Evolutionary conservation across 2,888 invertebrate species (phyloP), one percentile per base, ranked within the genome.

Genomic region (Xanthorhoe designata): DNA sequence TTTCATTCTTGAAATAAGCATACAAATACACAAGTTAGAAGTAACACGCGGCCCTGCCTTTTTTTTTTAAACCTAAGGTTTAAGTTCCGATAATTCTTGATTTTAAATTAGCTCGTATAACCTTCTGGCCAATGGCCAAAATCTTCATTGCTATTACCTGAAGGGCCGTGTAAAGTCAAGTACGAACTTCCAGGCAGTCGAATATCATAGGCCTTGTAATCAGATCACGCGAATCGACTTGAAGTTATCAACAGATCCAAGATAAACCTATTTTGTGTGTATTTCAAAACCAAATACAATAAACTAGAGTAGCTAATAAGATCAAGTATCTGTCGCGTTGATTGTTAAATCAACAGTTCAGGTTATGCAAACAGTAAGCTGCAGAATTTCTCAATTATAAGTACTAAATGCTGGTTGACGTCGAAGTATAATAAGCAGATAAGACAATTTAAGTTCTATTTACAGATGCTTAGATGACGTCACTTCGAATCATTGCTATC

Each of bases 381-480:
- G 32, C 38, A 42, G 2, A 50, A 53, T 19, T 60, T 50, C 19
- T n/a, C 52, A 29, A 61, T 38, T 58, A 45, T 32, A 53, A 59
- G 32, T 54, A 13, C 15, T 62, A 51, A 59, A 59, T 29, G 32
- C 24, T 5, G 45, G n/a, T 29, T 57, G 50, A 61, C 51, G 61
- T 64, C 35, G 35, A 64, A 57, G 24, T 68, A n/a, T 35, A 51
- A 58, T 24, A 24, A 2, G 24, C 64, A 58, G 58, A 45, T 51
- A 59, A 60, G 19, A 50, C 47, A 52, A 52, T 64, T 49, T 59
- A 52, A 17, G 38, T 68, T 38, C 55, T 76, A 70, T 77, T 78
- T 75, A 71, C 74, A 66, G 68, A 70, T 67, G 54, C 60, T 72
- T 70, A 74, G 70, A 17, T 74, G 73, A 76, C 74, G 80, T 78